Evolutionary conservation across 2,888 invertebrate genomes (phyloP).

Genomic region (Lepeophtheirus nordmannii): DNA sequence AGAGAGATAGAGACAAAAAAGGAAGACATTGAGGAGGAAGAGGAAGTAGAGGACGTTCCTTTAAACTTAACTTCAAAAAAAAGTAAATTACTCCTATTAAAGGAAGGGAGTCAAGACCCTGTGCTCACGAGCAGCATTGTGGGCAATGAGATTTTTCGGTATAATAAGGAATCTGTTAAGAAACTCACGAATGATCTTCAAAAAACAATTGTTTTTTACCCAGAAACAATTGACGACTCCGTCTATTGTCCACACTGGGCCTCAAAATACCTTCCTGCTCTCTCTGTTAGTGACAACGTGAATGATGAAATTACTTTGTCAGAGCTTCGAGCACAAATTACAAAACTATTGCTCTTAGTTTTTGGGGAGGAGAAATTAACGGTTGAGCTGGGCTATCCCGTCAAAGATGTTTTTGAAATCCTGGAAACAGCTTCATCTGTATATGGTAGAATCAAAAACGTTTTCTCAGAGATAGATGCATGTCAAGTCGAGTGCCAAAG

Average conservation of each 20-base stretch:
- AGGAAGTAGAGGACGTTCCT: not conserved
- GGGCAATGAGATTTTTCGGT: not conserved
- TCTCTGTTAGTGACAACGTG: not conserved
- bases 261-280: not conserved
- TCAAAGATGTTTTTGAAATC: constrained; percentile 18
- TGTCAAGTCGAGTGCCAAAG: not conserved
- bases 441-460: not conserved
- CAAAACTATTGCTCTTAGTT: constrained; percentile 3
- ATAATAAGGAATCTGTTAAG: not conserved
- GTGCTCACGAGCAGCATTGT: not conserved
- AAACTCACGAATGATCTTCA: not conserved
- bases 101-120: not conserved
- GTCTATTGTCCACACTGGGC: constrained; percentile 3
- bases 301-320: constrained; percentile 2
- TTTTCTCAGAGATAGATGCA: not conserved
- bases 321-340: constrained; percentile 2
- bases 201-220: not conserved
- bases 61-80: not conserved
- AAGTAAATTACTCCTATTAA: not conserved
- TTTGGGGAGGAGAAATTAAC: constrained; percentile 20
- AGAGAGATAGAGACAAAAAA: not conserved
- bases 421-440: not conserved
- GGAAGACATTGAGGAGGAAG: not conserved
- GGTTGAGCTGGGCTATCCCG: constrained; percentile 15
- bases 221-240: not conserved